Conservation (phyloP, 2,888 invertebrate genomes). For the Drosophila multiciliata region DNA sequence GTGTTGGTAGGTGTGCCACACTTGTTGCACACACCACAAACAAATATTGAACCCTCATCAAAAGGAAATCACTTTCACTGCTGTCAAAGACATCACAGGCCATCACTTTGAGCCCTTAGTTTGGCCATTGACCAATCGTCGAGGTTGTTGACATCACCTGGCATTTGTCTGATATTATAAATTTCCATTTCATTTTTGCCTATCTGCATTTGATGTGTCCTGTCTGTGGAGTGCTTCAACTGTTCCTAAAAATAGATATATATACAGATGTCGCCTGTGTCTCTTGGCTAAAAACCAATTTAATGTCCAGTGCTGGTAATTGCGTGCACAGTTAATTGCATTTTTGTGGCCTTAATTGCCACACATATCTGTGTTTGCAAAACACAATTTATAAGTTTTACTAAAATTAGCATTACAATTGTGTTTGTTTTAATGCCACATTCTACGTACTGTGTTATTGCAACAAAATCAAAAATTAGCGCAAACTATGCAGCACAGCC, state of each 20-base stretch:
- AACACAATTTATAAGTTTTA: slow-evolving; percentile 49
- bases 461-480: slow-evolving; percentile 37
- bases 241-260: not conserved
- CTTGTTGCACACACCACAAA: slow-evolving; percentile 54
- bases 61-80: slow-evolving; percentile 59
- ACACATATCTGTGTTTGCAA: slow-evolving; percentile 55
- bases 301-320: slow-evolving; percentile 40
- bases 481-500: slow-evolving; percentile 39
- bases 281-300: slow-evolving; percentile 5
- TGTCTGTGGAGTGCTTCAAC: slow-evolving; percentile 17
- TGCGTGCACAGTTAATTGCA: slow-evolving; percentile 61
- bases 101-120: slow-evolving; percentile 55
- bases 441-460: slow-evolving; percentile 2
- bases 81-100: slow-evolving; percentile 65
- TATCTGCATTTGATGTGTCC: slow-evolving; percentile 34
- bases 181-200: slow-evolving; percentile 26
- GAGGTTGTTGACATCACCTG: slow-evolving; percentile 41
- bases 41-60: slow-evolving; percentile 68
- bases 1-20: slow-evolving; percentile 25
- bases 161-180: slow-evolving; percentile 48
- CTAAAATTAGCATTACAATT: slow-evolving; percentile 59
- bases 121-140: slow-evolving; percentile 44
- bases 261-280: slow-evolving; percentile 7
- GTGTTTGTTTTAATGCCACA: slow-evolving; percentile 30
- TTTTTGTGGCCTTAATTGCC: slow-evolving; percentile 58